Base-by-base conservation (phyloP, 2,888 invertebrate species). In the Apotomis turbidana region DNA sequence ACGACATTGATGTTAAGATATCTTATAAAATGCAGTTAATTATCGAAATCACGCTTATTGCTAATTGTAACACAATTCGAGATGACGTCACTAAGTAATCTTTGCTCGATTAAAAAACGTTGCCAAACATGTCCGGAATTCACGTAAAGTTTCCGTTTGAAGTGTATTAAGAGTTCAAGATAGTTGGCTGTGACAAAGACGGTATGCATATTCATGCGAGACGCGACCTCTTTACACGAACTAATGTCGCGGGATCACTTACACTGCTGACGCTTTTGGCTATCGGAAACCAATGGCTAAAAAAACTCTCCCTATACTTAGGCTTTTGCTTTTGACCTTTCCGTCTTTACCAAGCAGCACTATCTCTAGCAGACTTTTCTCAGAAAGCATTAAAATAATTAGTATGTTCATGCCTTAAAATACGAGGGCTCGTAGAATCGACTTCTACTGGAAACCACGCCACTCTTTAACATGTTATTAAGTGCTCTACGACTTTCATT, bases 151-250 rank as follows among this genome's bases (percentile, higher is more conserved):
- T 71, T 58, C 52, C 52, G 44, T 12, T 54, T 46, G 57, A 68
- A 61, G 60, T 62, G 69, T 72, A 71, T 62, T 72, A 68, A 64
- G 82, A 85, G 87, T 86, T 89, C 83, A 85, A 84, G 83, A 85
- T 83, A 83, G 81, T 84, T 82, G 80, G 77, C 78, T 77, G 77
- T 83, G 83, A 91, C 91, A 91, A 91, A 89, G 87, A 85, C 76
- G 72, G 68, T 75, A 89, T 92, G 87, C 86, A 92, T 92, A 92
- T 91, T 90, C 89, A 91, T 91, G 77, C 74, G 77, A 70, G 75
- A 60, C 74, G 79, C 82, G 89, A 85, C 90, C 90, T 83, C 88
- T 83, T 86, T 85, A 81, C 83, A 82, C 82, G 79, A 72, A 77
- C 81, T 81, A 83, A 83, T 82, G 80, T 78, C 78, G 81, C 74